Base-by-base conservation (phyloP, 2,888 invertebrate genomes). In the Linnaemya vulpina region DNA sequence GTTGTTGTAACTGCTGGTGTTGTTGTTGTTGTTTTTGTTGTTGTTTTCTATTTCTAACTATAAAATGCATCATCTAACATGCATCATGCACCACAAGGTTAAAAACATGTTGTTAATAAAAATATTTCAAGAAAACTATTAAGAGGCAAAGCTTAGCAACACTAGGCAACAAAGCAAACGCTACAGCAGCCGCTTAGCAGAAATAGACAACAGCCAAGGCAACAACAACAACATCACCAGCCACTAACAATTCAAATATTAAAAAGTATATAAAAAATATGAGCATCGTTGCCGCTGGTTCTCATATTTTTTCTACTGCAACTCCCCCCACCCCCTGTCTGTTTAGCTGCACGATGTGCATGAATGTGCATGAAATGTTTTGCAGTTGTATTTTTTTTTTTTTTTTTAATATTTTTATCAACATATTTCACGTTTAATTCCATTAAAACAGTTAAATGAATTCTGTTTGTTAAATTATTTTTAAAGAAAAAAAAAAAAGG, bases 11-110 rank as follows among this genome's bases (percentile, higher is more conserved):
- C 38, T 58, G 3, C 9, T 13, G 38, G 7, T 58, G 3, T 20
- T n/a, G 38, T 40, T 76, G 13, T 40, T 43, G 11, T 53, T 60
- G 15, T 58, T 65, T 55, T 38, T 75, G 58, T 38, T 70, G 63
- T 40, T 70, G 68, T 63, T 46, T 68, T 68, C 58, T 75, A 75
- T 70, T 78, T 82, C 82, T 60, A 78, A 82, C 85, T 74, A 85
- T 82, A 82, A 85, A 85, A 85, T 85, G 85, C 85, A 82, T 85
- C 85, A 85, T 85, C 85, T 82, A 78, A 85, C 82, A 85, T 75
- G 63, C 70, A 78, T 63, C 70, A 70, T 78, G 77, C 74, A 75
- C 78, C 74, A 78, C 85, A 85, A 85, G 85, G 85, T 85, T 82
- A 78, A 65, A 70, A 81, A 74, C 60, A 75, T 77, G 73, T 65